Base-by-base conservation (phyloP, 2,888 invertebrate species). In the Eupithecia tripunctaria region DNA sequence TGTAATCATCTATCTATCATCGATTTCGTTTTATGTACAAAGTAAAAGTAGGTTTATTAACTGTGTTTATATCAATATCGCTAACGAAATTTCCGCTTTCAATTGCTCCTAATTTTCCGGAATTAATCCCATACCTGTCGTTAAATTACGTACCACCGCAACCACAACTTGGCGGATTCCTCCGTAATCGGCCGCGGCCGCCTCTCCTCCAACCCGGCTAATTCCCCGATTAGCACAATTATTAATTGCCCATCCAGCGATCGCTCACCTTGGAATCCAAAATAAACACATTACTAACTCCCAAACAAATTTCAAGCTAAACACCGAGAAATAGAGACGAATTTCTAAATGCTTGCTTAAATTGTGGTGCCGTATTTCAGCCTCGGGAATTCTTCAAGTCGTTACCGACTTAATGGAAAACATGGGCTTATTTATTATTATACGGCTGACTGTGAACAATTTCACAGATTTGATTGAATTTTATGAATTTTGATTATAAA, bases 151-250 rank as follows among this genome's bases (percentile, higher is more conserved):
- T 51, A 4, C 51, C 21, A 12, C 51, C 21, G 21, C 51, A 4
- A 51, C 51, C 51, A 12, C 51, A 51, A 51, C 21, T 21, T 21
- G 21, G 21, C 51, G 51, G 21, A 21, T 51, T 21, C 51, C 18
- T 47, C 47, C 8, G n/a, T 47, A 47, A 47, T 47, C n/a, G n/a
- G 47, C n/a, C n/a, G n/a, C 47, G 47, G 1, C 47, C 47, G 21
- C 27, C 25, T 59, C 27, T 70, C 68, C 71, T 70, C 41, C 72
- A 56, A 47, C 62, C 66, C 60, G 68, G 68, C 21, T 67, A 59
- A 72, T 75, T 76, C 70, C n/a, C 62, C 69, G 71, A 78, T 76
- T 78, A 78, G 60, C 74, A 51, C 68, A 78, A 76, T 77, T 73
- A 75, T 78, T 77, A 76, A 76, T 76, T 71, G 73, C 75, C 72